phyloP scores from a whole-genome alignment of 1,140 invertebrate species.

The Luehdorfia chinensis region DNA sequence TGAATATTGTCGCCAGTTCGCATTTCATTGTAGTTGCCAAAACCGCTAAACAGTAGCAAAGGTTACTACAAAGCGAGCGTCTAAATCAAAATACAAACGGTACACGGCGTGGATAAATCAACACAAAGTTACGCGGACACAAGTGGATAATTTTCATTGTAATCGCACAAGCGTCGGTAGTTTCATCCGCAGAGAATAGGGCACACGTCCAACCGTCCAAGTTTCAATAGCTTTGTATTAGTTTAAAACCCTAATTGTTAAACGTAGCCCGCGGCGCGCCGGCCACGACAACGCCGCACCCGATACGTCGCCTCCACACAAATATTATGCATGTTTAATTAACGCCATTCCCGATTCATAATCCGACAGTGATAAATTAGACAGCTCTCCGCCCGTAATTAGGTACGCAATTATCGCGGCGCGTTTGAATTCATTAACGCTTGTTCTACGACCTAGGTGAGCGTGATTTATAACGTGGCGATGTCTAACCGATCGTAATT shows the following conservation, averaged over 20 bases:
- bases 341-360: conserved; percentile 72
- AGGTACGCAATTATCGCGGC: conserved; percentile 72
- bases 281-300: too few relatives aligned
- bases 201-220: conserved; percentile 35
- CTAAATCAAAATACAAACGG: conserved; percentile 10
- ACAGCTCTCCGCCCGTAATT: conserved; percentile 63
- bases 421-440: conserved; percentile 72
- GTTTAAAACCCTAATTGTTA: conserved; percentile 59
- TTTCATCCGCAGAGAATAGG: conserved; percentile 31
- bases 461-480: conserved; percentile 61
- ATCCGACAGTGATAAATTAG: conserved; percentile 75
- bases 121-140: conserved; percentile 27
- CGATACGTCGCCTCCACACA: conserved; percentile 50
- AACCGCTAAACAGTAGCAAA: conserved; percentile 7
- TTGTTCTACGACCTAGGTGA: conserved; percentile 49
- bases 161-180: conserved; percentile 23
- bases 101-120: conserved; percentile 28
- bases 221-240: conserved; percentile 50
- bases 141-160: conserved; percentile 38
- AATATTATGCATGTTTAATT: conserved; percentile 74
- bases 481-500: conserved; percentile 63
- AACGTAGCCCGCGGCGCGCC: conserved; percentile 27
- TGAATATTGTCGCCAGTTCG: background rate
- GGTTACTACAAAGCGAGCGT: conserved; percentile 10
- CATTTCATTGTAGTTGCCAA: conserved; percentile 8